Conservation (phyloP, 2,113 vertebrate species). For the Gulo gulo region DNA sequence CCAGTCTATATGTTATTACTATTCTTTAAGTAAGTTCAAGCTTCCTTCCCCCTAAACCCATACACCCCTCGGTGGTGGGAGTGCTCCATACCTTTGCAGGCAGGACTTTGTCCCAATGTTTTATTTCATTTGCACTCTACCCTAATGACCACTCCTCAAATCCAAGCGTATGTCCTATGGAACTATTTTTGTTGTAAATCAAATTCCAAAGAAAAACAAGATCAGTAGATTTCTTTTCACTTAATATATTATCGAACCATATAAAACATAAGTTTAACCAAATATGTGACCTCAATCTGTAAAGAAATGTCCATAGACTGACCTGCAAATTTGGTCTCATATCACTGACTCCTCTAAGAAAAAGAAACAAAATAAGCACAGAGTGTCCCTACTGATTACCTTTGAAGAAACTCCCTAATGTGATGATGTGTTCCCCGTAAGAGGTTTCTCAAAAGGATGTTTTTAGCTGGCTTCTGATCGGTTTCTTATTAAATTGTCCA, state of each 20-base stretch:
- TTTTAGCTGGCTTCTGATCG: background rate
- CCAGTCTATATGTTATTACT: background rate
- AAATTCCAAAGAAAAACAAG: conserved; percentile 53
- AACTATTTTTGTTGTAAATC: conserved; percentile 51
- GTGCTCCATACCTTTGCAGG: background rate
- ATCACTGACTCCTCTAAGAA: conserved; percentile 35
- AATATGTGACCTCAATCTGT: conserved; percentile 38
- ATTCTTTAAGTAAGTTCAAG: background rate
- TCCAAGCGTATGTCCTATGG: background rate
- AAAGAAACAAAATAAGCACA: conserved; percentile 53
- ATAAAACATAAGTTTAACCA: conserved; percentile 37
- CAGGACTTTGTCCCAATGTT: background rate
- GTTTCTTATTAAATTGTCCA: background rate
- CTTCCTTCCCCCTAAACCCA: background rate
- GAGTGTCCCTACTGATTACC: background rate
- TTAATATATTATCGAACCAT: conserved; percentile 24
- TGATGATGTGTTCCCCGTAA: background rate
- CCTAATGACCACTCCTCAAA: background rate
- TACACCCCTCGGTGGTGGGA: background rate
- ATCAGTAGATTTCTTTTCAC: conserved; percentile 29
- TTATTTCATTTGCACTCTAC: conserved; percentile 5
- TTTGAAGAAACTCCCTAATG: background rate
- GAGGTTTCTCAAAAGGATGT: background rate
- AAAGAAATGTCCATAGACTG: conserved; percentile 14
- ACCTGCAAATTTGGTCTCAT: conserved; percentile 48